These are phyloP conservation scores for Meganola albula DNA, from an alignment of 2,888 invertebrate species.

Conservation along the genomic window DNA sequence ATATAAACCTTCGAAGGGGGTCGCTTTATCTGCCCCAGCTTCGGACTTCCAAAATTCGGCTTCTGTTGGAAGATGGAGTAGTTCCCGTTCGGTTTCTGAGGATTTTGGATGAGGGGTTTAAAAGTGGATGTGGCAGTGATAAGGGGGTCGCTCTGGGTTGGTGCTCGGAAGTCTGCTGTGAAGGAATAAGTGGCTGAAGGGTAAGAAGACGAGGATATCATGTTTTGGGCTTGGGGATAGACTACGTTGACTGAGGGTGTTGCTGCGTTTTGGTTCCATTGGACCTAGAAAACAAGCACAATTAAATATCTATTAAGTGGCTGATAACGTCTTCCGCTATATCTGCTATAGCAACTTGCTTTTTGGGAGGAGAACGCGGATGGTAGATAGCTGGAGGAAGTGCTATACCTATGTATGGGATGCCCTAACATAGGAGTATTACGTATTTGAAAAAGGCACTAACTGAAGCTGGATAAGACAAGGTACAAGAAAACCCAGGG, in stretches of 20 bases:
- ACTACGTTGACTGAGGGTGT: constrained; percentile 80
- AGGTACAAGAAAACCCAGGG: no score
- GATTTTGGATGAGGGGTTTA: constrained; percentile 72
- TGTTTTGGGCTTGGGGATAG: constrained; percentile 79
- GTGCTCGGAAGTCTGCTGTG: constrained; percentile 87
- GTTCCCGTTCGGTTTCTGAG: constrained; percentile 58
- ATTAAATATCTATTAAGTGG: no score
- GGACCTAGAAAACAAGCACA: constrained; percentile 69
- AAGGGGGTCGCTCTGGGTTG: constrained; percentile 76
- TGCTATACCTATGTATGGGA: no score
- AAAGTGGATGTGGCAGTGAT: constrained; percentile 75
- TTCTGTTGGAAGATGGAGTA: constrained; percentile 68
- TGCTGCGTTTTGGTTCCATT: constrained; percentile 83
- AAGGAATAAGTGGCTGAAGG: constrained; percentile 88
- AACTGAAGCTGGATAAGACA: no score
- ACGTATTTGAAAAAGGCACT: no score
- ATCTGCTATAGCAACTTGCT: no score
- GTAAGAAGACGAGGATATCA: constrained; percentile 82
- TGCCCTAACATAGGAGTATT: no score
- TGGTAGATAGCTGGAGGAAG: no score
- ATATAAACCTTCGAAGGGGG: constrained; percentile 58
- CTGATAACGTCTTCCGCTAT: constrained; percentile 6
- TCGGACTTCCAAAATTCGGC: constrained; percentile 45
- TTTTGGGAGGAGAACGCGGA: no score
- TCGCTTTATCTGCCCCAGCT: constrained; percentile 54